These are phyloP conservation scores for Cantharis nigra DNA, from an alignment of 2,888 invertebrate genomes.

Conservation along the genomic window DNA sequence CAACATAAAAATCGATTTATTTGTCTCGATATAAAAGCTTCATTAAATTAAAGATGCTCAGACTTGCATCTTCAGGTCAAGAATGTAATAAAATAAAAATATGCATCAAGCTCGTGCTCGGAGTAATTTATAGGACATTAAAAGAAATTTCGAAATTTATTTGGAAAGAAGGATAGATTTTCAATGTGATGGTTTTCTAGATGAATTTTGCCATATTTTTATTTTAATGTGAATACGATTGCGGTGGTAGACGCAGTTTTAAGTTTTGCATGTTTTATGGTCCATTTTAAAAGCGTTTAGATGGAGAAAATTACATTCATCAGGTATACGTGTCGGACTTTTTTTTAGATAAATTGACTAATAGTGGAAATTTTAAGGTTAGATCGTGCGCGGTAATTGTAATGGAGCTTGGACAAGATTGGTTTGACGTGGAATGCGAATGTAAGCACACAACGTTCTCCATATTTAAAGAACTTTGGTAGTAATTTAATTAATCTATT, in stretches of 20 bases:
- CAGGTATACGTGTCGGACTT: constrained; percentile 19
- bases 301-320: constrained; percentile 8
- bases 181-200: not conserved
- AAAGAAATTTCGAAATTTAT: not conserved
- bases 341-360: constrained; percentile 17
- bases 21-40: not conserved
- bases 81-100: constrained; percentile 4
- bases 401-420: constrained; percentile 10
- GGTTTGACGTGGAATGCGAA: constrained; percentile 5
- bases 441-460: not conserved
- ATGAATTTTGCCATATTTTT: constrained; percentile 10
- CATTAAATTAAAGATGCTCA: not conserved
- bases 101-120: not conserved
- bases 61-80: not conserved
- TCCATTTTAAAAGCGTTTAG: constrained; percentile 16
- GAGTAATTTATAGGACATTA: not conserved
- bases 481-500: constrained; percentile 9
- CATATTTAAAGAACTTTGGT: constrained; percentile 6
- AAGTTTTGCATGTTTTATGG: constrained; percentile 8
- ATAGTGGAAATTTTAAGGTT: constrained; percentile 16
- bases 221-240: constrained; percentile 12
- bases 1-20: not conserved
- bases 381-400: not conserved
- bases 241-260: constrained; percentile 18
- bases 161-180: not conserved